Conservation (phyloP, 2,888 invertebrate genomes). For the Cephonodes hylas region DNA sequence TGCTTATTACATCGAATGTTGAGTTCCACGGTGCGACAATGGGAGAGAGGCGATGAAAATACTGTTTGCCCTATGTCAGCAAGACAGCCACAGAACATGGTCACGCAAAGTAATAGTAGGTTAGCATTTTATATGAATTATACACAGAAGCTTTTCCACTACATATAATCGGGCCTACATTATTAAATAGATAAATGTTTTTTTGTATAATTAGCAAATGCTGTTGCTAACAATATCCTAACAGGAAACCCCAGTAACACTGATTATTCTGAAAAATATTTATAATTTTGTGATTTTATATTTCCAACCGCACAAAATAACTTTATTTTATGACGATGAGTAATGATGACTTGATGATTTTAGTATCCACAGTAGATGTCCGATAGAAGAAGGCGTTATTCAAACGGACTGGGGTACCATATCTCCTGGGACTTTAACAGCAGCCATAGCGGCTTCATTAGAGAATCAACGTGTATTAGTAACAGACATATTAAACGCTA, state of each 20-base stretch:
- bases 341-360: too few relatives aligned
- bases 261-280: not conserved
- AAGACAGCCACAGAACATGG: conserved; percentile 54
- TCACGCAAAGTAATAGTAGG: conserved; percentile 47
- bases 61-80: conserved; percentile 70
- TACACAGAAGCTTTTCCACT: too few relatives aligned
- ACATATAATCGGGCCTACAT: too few relatives aligned
- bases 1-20: conserved; percentile 79
- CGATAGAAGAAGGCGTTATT: conserved; percentile 84
- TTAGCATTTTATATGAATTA: too few relatives aligned
- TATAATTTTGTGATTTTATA: not conserved
- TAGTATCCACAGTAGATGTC: conserved; percentile 78
- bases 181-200: too few relatives aligned
- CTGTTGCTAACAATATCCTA: too few relatives aligned
- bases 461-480: conserved; percentile 80
- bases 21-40: conserved; percentile 80
- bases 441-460: conserved; percentile 82
- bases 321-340: not conserved
- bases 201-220: too few relatives aligned
- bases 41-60: conserved; percentile 82
- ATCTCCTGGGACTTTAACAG: conserved; percentile 81
- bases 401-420: conserved; percentile 83
- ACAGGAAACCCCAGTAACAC: too few relatives aligned
- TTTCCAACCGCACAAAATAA: not conserved
- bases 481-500: conserved; percentile 67